phyloP scores from a whole-genome alignment of 2,888 invertebrate species.

The Eledona agricola region DNA sequence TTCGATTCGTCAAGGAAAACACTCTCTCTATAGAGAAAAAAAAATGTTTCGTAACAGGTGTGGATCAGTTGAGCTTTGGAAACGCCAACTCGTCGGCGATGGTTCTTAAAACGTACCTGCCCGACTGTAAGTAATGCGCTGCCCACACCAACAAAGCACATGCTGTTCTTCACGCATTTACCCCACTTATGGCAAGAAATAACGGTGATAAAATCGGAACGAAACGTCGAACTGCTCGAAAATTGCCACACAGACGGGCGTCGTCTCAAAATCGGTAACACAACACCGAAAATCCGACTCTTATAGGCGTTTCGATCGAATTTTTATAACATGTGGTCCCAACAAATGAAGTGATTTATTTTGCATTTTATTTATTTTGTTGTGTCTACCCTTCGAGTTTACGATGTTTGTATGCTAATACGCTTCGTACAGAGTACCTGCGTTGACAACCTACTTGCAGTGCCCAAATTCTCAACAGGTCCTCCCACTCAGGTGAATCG shows the following conservation, averaged over 20 bases:
- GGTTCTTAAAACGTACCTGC: slow-evolving; percentile 34
- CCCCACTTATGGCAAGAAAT: slow-evolving; percentile 18
- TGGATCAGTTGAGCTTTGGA: slow-evolving; percentile 27
- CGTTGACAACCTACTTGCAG: slow-evolving; percentile 6
- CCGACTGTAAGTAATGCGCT: slow-evolving; percentile 31
- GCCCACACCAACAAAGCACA: slow-evolving; percentile 37
- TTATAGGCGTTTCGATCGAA: slow-evolving; percentile 27
- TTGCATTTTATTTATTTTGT: slow-evolving; percentile 30
- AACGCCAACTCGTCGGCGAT: slow-evolving; percentile 20
- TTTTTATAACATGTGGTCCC: slow-evolving; percentile 20
- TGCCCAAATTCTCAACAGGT: not conserved
- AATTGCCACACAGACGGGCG: slow-evolving; percentile 8
- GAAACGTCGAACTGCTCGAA: slow-evolving; percentile 17
- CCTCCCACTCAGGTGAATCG: too few relatives aligned
- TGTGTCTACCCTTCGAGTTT: slow-evolving; percentile 27
- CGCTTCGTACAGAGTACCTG: not conserved
- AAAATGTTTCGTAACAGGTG: slow-evolving; percentile 21
- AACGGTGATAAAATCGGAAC: slow-evolving; percentile 20
- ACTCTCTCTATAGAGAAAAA: too few relatives aligned
- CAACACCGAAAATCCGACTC: slow-evolving; percentile 20
- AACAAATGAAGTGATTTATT: slow-evolving; percentile 29
- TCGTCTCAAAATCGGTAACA: slow-evolving; percentile 3
- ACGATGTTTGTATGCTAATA: slow-evolving; percentile 26
- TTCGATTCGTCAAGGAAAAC: too few relatives aligned
- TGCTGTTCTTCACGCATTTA: slow-evolving; percentile 33